Conservation (phyloP, 2,888 invertebrate genomes). For the Tuberolachnus salignus region DNA sequence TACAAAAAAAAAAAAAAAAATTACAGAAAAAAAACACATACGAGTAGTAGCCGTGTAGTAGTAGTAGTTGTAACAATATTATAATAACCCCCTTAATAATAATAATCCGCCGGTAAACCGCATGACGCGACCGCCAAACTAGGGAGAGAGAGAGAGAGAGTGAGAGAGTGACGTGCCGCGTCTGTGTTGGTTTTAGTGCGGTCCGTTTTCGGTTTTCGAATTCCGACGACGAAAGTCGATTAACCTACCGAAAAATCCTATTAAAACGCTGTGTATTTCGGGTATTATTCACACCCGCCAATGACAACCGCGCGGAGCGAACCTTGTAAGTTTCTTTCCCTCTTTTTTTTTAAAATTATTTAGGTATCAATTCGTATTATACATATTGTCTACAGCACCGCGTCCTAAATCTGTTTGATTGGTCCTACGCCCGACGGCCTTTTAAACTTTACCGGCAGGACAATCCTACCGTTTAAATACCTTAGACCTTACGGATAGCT, state of each 20-base stretch:
- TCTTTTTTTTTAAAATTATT: constrained; percentile 28
- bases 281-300: constrained; percentile 42
- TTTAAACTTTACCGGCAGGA: too few relatives aligned
- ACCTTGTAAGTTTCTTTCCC: neutral
- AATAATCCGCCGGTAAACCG: too few relatives aligned
- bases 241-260: constrained; percentile 16
- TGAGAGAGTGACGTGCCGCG: too few relatives aligned
- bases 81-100: constrained; percentile 4
- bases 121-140: too few relatives aligned
- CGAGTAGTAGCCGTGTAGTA: neutral
- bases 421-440: too few relatives aligned
- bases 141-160: too few relatives aligned
- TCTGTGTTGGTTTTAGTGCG: constrained; percentile 39
- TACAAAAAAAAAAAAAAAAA: constrained; percentile 5
- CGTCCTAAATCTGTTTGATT: too few relatives aligned
- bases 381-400: too few relatives aligned
- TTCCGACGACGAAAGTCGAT: constrained; percentile 3
- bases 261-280: constrained; percentile 16
- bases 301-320: neutral
- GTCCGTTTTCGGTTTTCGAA: constrained; percentile 41
- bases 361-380: too few relatives aligned
- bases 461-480: too few relatives aligned
- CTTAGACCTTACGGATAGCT: too few relatives aligned
- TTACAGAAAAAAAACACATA: too few relatives aligned
- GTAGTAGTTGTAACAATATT: neutral